A percentile compares a stretch with the other conserved stretches of the same genome.
These are phyloP conservation scores for Dendrolimus kikuchii DNA, from an alignment of 1,140 invertebrate species.

Conservation along the genomic window DNA sequence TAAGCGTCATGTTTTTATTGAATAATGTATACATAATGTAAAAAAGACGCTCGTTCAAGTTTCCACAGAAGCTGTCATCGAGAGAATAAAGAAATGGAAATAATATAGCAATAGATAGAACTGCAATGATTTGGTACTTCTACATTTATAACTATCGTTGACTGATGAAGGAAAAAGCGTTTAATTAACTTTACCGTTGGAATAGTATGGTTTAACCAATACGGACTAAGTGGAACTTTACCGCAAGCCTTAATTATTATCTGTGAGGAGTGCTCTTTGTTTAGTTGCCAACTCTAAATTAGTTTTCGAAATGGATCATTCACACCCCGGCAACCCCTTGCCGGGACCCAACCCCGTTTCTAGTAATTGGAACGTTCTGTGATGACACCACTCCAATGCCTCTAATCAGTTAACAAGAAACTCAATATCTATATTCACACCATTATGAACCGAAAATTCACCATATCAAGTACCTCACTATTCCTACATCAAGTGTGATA, in stretches of 20 bases:
- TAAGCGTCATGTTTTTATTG: too few species aligned
- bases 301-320: constrained; percentile 73
- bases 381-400: constrained; percentile 64
- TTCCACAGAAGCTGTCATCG: too few species aligned
- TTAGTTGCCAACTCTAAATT: constrained; percentile 73
- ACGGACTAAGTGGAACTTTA: constrained; percentile 68
- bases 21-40: too few species aligned
- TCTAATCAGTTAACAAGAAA: constrained; percentile 71
- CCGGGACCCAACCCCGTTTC: constrained; percentile 25
- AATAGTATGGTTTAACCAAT: constrained; percentile 52
- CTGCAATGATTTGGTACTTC: too few species aligned
- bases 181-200: constrained; percentile 61
- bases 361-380: constrained; percentile 69
- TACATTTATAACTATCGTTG: too few species aligned
- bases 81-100: too few species aligned
- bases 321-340: constrained; percentile 47
- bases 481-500: too few species aligned
- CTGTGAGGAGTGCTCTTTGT: constrained; percentile 70
- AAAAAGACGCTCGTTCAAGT: too few species aligned
- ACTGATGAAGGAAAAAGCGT: constrained; percentile 33
- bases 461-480: too few species aligned
- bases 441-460: too few species aligned
- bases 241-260: constrained; percentile 72
- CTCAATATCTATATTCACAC: constrained; percentile 14
- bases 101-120: too few species aligned